Conservation (phyloP, 2,888 invertebrate species). For the Apocheima hispidaria region DNA sequence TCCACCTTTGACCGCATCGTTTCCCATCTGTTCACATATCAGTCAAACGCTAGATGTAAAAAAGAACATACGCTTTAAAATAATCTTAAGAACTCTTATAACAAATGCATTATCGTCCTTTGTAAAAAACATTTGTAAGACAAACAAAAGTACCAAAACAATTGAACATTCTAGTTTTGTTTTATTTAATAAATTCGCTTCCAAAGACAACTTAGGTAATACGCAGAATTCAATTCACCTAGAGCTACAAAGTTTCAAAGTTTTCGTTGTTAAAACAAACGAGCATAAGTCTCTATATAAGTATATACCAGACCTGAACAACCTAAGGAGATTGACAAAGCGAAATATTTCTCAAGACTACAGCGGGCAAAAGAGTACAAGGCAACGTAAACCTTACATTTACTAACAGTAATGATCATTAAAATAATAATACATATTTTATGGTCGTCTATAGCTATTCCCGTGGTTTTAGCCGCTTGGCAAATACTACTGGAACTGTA, state of each 20-base stretch:
- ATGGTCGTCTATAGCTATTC: too few species aligned
- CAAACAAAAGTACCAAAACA: slow-evolving; percentile 1
- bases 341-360: slow-evolving; percentile 46
- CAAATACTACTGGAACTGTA: too few species aligned
- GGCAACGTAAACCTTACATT: neutral
- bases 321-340: slow-evolving; percentile 49
- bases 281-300: slow-evolving; percentile 37
- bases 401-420: slow-evolving; percentile 1
- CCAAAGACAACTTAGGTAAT: slow-evolving; percentile 27
- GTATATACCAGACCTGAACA: slow-evolving; percentile 45
- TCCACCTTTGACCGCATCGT: too few species aligned
- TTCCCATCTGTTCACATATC: too few species aligned
- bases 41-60: too few species aligned
- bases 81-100: too few species aligned
- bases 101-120: neutral
- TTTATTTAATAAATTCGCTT: slow-evolving; percentile 8
- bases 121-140: neutral
- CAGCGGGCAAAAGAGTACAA: slow-evolving; percentile 22
- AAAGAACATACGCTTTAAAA: too few species aligned
- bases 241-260: slow-evolving; percentile 40
- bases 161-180: slow-evolving; percentile 6
- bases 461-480: too few species aligned
- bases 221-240: slow-evolving; percentile 20
- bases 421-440: too few species aligned
- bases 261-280: slow-evolving; percentile 37